Evolutionary conservation across 2,888 invertebrate species (phyloP).

Genomic region (Oscheius sp.): DNA sequence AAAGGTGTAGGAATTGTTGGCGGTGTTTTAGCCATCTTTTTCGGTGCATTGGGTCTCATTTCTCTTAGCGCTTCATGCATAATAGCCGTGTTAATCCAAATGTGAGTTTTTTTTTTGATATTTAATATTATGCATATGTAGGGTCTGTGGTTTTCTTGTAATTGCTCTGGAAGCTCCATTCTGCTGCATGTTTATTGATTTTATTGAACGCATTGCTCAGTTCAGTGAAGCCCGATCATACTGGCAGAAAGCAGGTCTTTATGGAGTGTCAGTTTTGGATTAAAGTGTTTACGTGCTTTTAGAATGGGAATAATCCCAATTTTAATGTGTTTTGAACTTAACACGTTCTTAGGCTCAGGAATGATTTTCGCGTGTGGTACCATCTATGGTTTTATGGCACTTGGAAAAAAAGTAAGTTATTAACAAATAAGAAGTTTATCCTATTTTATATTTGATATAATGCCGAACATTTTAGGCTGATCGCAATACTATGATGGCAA

Average conservation of each 20-base stretch:
- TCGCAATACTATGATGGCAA: slow-evolving; percentile 68
- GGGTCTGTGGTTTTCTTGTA: slow-evolving; percentile 85
- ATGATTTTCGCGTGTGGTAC: slow-evolving; percentile 87
- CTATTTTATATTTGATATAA: background rate
- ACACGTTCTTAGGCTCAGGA: slow-evolving; percentile 86
- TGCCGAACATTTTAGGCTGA: slow-evolving; percentile 57
- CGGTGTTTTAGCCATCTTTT: slow-evolving; percentile 68
- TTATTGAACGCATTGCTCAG: slow-evolving; percentile 84
- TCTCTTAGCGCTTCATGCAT: slow-evolving; percentile 65
- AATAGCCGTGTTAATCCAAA: slow-evolving; percentile 65
- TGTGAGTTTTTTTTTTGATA: slow-evolving; percentile 48
- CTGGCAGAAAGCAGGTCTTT: slow-evolving; percentile 69
- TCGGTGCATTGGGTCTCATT: slow-evolving; percentile 65
- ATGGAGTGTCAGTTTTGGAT: slow-evolving; percentile 60
- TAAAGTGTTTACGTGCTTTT: no score
- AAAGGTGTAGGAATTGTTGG: slow-evolving; percentile 69
- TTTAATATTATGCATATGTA: slow-evolving; percentile 55
- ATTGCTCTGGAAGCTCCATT: slow-evolving; percentile 93
- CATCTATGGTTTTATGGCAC: slow-evolving; percentile 90
- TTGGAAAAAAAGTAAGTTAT: slow-evolving; percentile 82
- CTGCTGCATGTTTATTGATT: slow-evolving; percentile 94
- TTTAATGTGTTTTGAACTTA: slow-evolving; percentile 80
- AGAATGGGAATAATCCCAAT: slow-evolving; percentile 85
- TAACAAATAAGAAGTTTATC: background rate
- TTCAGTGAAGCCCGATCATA: slow-evolving; percentile 73